Evolutionary conservation across 2,797 vertebrate species (phyloP).

Genomic region (Cynodonichthys magdalenae): DNA sequence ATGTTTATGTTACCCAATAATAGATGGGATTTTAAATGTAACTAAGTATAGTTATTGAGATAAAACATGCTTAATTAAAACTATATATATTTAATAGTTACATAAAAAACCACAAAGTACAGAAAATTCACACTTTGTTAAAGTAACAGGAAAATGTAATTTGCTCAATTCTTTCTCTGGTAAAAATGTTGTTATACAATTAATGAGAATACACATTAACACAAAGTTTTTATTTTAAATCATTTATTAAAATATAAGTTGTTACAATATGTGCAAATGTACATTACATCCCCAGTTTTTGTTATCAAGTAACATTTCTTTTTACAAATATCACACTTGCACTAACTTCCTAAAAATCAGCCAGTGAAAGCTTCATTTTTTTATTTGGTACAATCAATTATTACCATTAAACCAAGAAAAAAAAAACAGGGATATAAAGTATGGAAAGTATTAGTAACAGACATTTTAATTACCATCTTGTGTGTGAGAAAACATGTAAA

Average conservation of each 20-base stretch:
- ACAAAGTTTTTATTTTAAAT: neutral
- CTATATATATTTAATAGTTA: too few species aligned
- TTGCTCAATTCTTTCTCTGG: too few species aligned
- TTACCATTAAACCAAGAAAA: neutral
- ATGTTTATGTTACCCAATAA: too few species aligned
- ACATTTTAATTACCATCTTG: neutral
- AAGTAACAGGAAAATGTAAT: too few species aligned
- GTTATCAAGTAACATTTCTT: conserved; percentile 1
- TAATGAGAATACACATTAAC: neutral
- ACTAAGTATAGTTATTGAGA: too few species aligned
- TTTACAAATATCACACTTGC: neutral
- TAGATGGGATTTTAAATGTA: too few species aligned
- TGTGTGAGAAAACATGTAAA: neutral
- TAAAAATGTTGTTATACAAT: neutral
- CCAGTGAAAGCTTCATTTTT: conserved; percentile 42
- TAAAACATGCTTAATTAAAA: too few species aligned
- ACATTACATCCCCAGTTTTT: conserved; percentile 6
- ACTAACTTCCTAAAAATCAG: neutral
- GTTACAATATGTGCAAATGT: conserved; percentile 29
- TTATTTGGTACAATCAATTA: conserved; percentile 3
- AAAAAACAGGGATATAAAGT: neutral
- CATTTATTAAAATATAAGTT: neutral
- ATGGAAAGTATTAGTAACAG: neutral
- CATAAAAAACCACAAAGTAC: too few species aligned
- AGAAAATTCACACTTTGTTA: too few species aligned